A percentile compares a stretch with the other conserved stretches of the same genome.
These are phyloP conservation scores for Ormyrus rosae DNA, from an alignment of 2,888 invertebrate genomes.

Conservation along the genomic window DNA sequence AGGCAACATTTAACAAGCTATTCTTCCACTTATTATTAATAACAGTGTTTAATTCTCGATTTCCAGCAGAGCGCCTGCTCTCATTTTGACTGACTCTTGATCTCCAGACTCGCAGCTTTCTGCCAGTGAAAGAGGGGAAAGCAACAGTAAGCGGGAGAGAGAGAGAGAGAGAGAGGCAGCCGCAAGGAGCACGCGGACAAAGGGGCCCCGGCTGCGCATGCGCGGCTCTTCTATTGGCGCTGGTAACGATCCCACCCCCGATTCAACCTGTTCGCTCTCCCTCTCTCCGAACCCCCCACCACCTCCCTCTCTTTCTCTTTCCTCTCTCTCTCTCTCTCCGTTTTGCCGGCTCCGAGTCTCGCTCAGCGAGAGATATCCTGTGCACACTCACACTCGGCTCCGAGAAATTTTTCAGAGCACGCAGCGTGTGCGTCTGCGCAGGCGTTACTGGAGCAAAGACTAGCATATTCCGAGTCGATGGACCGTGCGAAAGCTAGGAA, in stretches of 20 bases:
- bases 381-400: neutral
- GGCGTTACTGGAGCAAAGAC: too few species aligned
- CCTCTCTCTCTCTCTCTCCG: constrained; percentile 25
- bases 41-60: neutral
- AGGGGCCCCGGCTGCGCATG: constrained; percentile 64
- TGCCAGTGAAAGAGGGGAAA: neutral
- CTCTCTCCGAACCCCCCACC: constrained; percentile 55
- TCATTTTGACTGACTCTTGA: constrained; percentile 13
- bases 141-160: neutral
- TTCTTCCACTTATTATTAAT: too few species aligned
- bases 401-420: constrained; percentile 26
- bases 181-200: constrained; percentile 43
- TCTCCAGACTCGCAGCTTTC: neutral
- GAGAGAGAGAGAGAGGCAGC: neutral
- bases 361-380: constrained; percentile 15
- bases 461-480: constrained; percentile 55
- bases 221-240: constrained; percentile 65
- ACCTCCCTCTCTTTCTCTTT: constrained; percentile 46
- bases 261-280: constrained; percentile 62
- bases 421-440: constrained; percentile 1
- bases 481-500: constrained; percentile 68
- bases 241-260: constrained; percentile 72
- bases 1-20: too few species aligned
- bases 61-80: neutral
- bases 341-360: constrained; percentile 26